Evolutionary conservation across 2,113 vertebrate genomes (phyloP), one percentile per base, ranked within the genome.

Genomic region (Halcyon senegalensis): DNA sequence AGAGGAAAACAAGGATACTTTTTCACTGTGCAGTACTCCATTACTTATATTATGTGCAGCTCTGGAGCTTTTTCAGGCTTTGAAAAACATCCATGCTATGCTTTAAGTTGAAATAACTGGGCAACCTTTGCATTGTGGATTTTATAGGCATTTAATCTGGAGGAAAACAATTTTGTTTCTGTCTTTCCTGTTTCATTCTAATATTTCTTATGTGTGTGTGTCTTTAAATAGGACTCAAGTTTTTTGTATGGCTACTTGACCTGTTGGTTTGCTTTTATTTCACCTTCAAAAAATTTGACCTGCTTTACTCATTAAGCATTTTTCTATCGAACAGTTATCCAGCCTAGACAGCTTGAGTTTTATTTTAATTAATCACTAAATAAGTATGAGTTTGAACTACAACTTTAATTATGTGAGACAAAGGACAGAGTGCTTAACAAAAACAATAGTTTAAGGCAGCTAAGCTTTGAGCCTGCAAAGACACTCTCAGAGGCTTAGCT

Each of bases 401-500:
- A 90, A 53, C 35, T 84, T 96, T 46, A 89, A 59, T 93, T 93
- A 94, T 16, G 41, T 11, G 10, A 84, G 28, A 87, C 14, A 50
- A 91, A 94, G 82, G 94, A 27, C 41, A 64, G 20, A 91, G 50
- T 59, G 39, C 27, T 70, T 67, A 64, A 91, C 24, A 91, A 86
- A 97, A 98, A 82, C 70, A 95, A 75, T 55, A 18, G 44, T 46
- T 46, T 77, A 87, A 97, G 97, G 35, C 62, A 92, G 55, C 74
- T 89, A 78, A 85, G 31, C 79, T 82, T 87, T 86, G 33, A 87
- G 80, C 55, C 39, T 74, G 21, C 50, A 92, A 55, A 93, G 39
- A 14, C 18, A 19, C 24, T 14, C 41, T 80, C 44, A 78, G 23
- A 75, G 60, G 17, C 20, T 82, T 78, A 50, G 25, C 20, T 76